These are phyloP conservation scores for Sacculina carcini DNA, from an alignment of 2,888 invertebrate species.

Conservation along the genomic window DNA sequence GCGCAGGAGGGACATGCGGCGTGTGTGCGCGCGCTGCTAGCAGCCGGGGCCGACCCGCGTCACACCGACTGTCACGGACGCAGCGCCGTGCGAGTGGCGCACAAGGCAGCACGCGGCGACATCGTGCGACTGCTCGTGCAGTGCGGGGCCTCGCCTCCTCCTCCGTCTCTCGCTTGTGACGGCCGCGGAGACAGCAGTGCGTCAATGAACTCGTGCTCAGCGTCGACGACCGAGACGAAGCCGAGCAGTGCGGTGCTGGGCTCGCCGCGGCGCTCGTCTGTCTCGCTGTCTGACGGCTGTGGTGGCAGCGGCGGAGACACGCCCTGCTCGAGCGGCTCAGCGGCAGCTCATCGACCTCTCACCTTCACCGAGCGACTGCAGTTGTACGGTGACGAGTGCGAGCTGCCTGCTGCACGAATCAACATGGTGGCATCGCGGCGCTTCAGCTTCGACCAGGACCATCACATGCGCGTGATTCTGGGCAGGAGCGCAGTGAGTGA, in stretches of 20 bases:
- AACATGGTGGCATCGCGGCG: conserved; percentile 11
- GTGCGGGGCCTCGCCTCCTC: conserved; percentile 13
- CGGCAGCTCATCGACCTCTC: conserved; percentile 21
- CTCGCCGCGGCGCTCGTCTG: conserved; percentile 9
- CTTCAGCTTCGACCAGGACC: conserved; percentile 13
- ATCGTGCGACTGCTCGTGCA: conserved; percentile 20
- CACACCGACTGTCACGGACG: conserved; percentile 22
- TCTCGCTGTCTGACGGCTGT: conserved; percentile 15
- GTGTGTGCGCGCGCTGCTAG: conserved; percentile 41
- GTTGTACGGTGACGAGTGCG: conserved; percentile 17
- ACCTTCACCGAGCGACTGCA: conserved; percentile 20
- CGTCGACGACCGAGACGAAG: conserved; percentile 16
- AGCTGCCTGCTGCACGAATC: background rate
- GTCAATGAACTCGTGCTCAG: conserved; percentile 15
- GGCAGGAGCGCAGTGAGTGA: no score
- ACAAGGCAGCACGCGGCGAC: conserved; percentile 22
- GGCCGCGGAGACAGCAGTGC: conserved; percentile 9
- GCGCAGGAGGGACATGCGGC: conserved; percentile 87
- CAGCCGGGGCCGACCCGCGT: conserved; percentile 21
- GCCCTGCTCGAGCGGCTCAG: conserved; percentile 20
- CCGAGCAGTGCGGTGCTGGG: conserved; percentile 16
- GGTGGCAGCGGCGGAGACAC: conserved; percentile 23
- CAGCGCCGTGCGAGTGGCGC: conserved; percentile 21
- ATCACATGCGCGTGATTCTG: conserved; percentile 14
- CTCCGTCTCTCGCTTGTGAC: conserved; percentile 9